Conservation (phyloP, 2,797 vertebrate genomes). For the Lithobates sylvaticus region DNA sequence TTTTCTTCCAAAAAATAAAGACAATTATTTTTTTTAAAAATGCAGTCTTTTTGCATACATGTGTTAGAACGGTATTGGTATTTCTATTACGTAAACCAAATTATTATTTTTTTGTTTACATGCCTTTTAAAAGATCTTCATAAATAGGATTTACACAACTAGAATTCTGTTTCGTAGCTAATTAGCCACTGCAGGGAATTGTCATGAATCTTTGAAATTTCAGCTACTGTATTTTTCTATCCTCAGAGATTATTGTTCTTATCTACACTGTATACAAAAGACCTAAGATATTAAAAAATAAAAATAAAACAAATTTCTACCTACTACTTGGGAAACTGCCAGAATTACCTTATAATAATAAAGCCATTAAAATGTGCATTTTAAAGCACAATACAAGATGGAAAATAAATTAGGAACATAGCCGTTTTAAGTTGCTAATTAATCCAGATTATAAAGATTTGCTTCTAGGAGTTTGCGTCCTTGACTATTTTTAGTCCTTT, state of each 20-base stretch:
- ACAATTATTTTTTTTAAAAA: too few species aligned
- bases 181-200: not conserved
- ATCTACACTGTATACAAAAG: not conserved
- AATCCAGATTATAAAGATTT: not conserved
- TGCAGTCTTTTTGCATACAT: too few species aligned
- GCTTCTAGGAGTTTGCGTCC: not conserved
- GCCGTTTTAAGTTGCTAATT: not conserved
- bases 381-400: not conserved
- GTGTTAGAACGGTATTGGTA: not conserved
- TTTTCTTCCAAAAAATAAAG: too few species aligned
- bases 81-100: not conserved
- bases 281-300: not conserved
- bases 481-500: not conserved
- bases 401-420: not conserved
- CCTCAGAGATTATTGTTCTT: not conserved
- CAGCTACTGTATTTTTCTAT: not conserved
- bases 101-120: not conserved
- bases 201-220: not conserved
- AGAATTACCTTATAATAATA: not conserved
- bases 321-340: not conserved
- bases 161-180: not conserved
- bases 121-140: not conserved
- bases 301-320: not conserved
- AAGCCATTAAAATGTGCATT: not conserved
- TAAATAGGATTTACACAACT: not conserved